Evolutionary conservation across 2,113 vertebrate species (phyloP).

Genomic region (Pyrgilauda ruficollis): DNA sequence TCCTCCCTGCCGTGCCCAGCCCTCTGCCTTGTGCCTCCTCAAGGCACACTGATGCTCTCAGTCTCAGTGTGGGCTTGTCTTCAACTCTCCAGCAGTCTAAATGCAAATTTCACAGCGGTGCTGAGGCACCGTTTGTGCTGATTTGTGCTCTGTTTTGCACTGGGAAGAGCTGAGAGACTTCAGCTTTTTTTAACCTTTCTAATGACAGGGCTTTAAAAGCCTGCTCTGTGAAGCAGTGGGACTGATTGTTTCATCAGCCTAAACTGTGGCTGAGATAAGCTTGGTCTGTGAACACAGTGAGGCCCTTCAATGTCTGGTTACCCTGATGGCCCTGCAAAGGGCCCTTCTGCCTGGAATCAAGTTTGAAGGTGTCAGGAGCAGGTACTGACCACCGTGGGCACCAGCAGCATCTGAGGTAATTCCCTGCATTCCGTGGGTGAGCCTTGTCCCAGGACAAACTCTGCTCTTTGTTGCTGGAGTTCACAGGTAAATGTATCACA

Average conservation of each 20-base stretch:
- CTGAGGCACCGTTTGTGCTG: background rate
- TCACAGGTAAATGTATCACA: background rate
- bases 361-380: background rate
- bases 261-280: background rate
- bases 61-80: background rate
- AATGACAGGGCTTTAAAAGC: background rate
- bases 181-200: background rate
- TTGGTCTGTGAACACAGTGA: background rate
- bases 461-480: background rate
- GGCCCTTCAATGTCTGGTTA: background rate
- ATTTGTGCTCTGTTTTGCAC: background rate
- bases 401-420: background rate
- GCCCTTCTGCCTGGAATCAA: background rate
- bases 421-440: background rate
- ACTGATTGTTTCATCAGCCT: constrained; percentile 1
- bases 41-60: accelerated
- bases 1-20: background rate
- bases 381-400: background rate
- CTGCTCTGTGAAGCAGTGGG: background rate
- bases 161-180: background rate
- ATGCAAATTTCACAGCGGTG: background rate
- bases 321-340: background rate
- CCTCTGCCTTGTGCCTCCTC: background rate
- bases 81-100: background rate
- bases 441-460: background rate